These are phyloP conservation scores for Myrmophylax atrothorax DNA, from an alignment of 2,113 vertebrate genomes.

Conservation along the genomic window DNA sequence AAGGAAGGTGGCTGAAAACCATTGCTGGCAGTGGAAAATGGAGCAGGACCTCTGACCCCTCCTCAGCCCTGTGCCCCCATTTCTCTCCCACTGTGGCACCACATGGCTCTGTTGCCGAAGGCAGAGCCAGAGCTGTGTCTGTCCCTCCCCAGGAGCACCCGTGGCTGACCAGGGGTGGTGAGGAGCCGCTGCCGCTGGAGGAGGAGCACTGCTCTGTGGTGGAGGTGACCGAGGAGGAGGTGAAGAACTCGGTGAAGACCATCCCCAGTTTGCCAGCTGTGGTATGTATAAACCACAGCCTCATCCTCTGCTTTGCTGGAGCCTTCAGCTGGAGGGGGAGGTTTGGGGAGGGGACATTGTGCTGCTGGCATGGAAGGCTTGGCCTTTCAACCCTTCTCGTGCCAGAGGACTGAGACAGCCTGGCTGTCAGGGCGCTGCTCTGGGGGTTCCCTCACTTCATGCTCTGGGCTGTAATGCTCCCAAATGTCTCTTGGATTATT, in stretches of 20 bases:
- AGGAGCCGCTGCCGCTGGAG: constrained; percentile 87
- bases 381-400: not conserved
- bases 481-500: not conserved
- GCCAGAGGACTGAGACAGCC: not conserved
- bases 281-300: constrained; percentile 73
- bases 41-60: not conserved
- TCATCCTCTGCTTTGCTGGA: not conserved
- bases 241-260: constrained; percentile 94
- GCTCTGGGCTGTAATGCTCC: not conserved
- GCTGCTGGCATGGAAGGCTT: not conserved
- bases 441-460: not conserved
- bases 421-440: not conserved
- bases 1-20: not conserved
- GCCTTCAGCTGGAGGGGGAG: not conserved
- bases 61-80: not conserved
- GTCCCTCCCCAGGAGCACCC: constrained; percentile 79
- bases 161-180: constrained; percentile 87
- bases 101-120: not conserved
- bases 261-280: constrained; percentile 94
- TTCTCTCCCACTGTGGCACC: too few species aligned
- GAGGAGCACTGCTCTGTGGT: constrained; percentile 93
- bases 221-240: constrained; percentile 97
- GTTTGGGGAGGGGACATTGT: not conserved
- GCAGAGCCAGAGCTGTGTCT: not conserved
- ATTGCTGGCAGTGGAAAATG: not conserved